Base-by-base conservation (phyloP, 2,113 vertebrate species). In the Calyptommatus sinebrachiatus region DNA sequence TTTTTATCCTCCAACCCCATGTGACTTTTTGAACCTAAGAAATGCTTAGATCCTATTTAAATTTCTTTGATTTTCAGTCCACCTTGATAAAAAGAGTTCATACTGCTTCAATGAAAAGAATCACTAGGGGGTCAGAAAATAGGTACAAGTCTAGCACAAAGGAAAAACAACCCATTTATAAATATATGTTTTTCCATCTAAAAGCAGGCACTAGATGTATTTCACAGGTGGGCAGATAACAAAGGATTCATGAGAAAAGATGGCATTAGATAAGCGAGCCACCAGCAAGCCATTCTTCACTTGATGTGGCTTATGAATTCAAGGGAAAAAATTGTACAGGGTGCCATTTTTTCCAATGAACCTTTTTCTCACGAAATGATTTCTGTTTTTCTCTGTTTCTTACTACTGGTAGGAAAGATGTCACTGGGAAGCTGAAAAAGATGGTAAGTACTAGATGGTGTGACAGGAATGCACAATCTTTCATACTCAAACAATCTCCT, bases 1-100 rank as follows among this genome's bases (percentile, higher is more conserved):
- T 71, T 79, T 18, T 29, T 80, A 60, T 80, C 78, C n/a, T 61
- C 53, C 41, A 31, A 57, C 41, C 50, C 61, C 8, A 14, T 48
- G 8, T 76, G 66, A 62, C 53, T 81, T 76, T 76, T 48, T 63
- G 53, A 81, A 71, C 66, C 16, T 22, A 18, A 75, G 71, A 74
- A 73, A 50, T 24, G 24, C 10, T 28, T 18, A 22, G 61, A 41
- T 21, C 67, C 46, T 26, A 62, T 62, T 50, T 50, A 70, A 41
- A 79, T 63, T 74, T 41, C n/a, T 70, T 26, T 24, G 28, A 26
- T 28, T 75, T 63, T 50, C 57, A 70, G 18, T 50, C 57, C 16
- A 35, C 8, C 65, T 73, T 70, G 21, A 60, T 60, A 29, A 72
- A 71, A 67, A 63, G 35, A 41, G 70, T 76, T 65, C 18, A 53